Percentiles rank a stretch among this genome's conserved stretches.
These are phyloP conservation scores for Vicugna pacos DNA, from an alignment of 2,113 vertebrate species.

Conservation along the genomic window DNA sequence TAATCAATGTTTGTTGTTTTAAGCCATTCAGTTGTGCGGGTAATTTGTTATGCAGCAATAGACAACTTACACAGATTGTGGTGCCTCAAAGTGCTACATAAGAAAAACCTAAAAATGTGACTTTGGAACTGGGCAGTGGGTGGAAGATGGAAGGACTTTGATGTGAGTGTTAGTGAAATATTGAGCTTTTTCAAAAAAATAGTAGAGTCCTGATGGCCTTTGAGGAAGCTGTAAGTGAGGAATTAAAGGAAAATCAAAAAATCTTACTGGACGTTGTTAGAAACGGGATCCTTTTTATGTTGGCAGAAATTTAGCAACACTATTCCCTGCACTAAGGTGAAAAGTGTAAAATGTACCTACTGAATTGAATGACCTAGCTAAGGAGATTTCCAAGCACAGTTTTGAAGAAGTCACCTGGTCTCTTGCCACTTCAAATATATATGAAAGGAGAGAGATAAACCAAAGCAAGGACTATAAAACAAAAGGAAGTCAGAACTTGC, in stretches of 20 bases:
- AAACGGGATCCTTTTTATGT: background rate
- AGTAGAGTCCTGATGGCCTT: background rate
- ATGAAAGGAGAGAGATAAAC: background rate
- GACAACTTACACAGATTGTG: background rate
- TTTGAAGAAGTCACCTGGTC: background rate
- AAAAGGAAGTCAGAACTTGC: background rate
- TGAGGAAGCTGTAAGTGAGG: background rate
- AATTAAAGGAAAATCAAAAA: background rate
- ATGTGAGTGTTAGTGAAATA: background rate
- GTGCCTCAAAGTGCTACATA: background rate
- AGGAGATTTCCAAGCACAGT: background rate
- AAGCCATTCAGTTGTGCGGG: background rate
- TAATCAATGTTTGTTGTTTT: conserved; percentile 19
- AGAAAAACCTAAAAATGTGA: conserved; percentile 11
- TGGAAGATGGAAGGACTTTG: background rate
- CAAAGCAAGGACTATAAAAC: background rate
- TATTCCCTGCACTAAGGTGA: background rate
- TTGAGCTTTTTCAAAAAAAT: background rate
- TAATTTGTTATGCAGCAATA: background rate
- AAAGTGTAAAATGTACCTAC: background rate
- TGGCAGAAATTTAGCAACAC: background rate
- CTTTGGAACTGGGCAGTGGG: background rate
- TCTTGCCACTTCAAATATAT: background rate
- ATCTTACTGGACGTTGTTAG: background rate
- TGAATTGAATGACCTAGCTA: background rate